Conservation (phyloP, 2,113 vertebrate species). For the Colius striatus region DNA sequence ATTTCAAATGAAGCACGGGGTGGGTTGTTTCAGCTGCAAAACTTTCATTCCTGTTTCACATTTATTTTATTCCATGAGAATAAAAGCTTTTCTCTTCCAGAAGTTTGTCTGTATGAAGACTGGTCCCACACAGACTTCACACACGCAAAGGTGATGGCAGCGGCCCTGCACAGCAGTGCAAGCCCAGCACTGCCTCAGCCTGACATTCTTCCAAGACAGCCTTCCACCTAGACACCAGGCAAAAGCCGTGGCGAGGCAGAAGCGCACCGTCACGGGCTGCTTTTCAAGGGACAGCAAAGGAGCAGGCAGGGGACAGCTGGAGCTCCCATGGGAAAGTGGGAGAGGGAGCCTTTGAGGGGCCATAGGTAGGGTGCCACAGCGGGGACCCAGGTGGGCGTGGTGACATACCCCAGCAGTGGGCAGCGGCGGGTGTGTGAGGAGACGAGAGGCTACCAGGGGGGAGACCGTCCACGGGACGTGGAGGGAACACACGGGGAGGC, state of each 20-base stretch:
- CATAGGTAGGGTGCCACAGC: rapidly evolving
- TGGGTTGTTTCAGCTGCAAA: not conserved
- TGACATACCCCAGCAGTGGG: too few relatives aligned
- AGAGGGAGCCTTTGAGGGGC: not conserved
- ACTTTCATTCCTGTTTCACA: not conserved
- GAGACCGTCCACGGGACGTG: not conserved
- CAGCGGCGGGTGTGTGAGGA: too few relatives aligned
- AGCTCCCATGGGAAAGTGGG: not conserved
- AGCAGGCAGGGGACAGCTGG: not conserved
- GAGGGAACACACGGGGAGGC: too few relatives aligned
- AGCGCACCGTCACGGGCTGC: rapidly evolving
- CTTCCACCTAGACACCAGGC: not conserved
- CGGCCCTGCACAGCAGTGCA: not conserved
- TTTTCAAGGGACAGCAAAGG: not conserved
- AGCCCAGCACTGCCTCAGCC: not conserved
- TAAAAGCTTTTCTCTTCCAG: not conserved
- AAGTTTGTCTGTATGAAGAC: not conserved
- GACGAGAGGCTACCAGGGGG: too few relatives aligned
- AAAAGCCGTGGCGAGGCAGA: not conserved
- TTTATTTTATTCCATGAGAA: not conserved
- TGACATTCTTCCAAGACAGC: not conserved
- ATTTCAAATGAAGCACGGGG: not conserved
- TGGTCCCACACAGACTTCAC: not conserved
- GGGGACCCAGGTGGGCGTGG: rapidly evolving
- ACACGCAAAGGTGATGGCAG: rapidly evolving